These are phyloP conservation scores for Amphipoea oculea DNA, from an alignment of 2,888 invertebrate genomes.

Conservation along the genomic window DNA sequence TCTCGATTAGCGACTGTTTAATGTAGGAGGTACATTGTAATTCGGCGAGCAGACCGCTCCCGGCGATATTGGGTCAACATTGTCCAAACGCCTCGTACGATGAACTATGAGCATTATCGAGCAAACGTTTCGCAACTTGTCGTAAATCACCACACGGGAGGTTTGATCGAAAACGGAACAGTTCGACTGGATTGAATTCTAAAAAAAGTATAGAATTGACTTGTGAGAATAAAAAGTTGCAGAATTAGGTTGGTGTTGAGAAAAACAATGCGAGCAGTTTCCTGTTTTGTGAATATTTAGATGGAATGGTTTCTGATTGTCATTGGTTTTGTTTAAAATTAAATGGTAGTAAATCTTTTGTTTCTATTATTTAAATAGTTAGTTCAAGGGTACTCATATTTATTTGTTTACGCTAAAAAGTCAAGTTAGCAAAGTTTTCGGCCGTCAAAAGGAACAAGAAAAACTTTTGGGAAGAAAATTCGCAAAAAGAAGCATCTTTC, in stretches of 20 bases:
- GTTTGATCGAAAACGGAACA: conserved; percentile 57
- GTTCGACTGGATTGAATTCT: conserved; percentile 47
- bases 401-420: neutral
- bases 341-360: neutral
- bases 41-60: conserved; percentile 64
- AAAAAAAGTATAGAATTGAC: conserved; percentile 51
- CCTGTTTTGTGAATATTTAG: conserved; percentile 13
- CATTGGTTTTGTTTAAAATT: neutral
- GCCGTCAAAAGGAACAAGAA: neutral
- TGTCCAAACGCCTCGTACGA: conserved; percentile 78
- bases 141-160: conserved; percentile 68
- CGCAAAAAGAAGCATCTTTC: neutral
- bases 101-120: conserved; percentile 74
- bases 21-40: conserved; percentile 75
- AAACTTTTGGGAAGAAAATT: neutral
- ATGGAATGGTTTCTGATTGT: neutral
- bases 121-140: conserved; percentile 68
- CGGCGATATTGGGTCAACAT: conserved; percentile 79
- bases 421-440: neutral
- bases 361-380: neutral
- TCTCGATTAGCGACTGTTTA: conserved; percentile 74
- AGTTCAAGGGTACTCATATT: neutral
- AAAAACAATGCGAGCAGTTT: conserved; percentile 13
- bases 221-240: conserved; percentile 32
- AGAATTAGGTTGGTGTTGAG: conserved; percentile 26